Evolutionary conservation across 2,888 invertebrate species (phyloP), one percentile per base, ranked within the genome.

Genomic region (Lithophane socia): DNA sequence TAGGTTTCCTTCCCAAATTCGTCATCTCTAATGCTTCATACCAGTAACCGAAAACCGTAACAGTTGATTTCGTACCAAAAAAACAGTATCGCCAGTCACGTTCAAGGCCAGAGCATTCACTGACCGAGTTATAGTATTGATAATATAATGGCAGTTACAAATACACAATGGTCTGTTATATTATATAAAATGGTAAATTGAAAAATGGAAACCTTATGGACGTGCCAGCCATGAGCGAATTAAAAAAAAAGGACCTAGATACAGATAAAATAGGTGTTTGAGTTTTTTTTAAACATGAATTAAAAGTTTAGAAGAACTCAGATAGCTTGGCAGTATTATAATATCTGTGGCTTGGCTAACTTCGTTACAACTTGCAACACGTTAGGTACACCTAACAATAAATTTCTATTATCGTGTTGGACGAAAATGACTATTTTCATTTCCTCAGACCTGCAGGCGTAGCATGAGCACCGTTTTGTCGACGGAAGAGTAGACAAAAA

Each of bases 71-170:
- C 21, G 44, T 70, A 68, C 80, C 71, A 89, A 92, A 91, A 92
- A 92, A 89, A 88, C 80, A 29, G 80, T 80, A 77, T 44, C 77
- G 87, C 74, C 88, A 92, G 91, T 93, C 94, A 94, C 91, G 94
- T 92, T 94, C 94, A 94, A 94, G 94, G 94, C 78, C 91, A 85
- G 73, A 80, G 91, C 94, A 94, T 93, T 94, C 93, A 90, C 94
- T 93, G 93, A 92, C 93, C 93, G 92, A 92, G 88, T 86, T 93
- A 90, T 85, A 81, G 85, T 88, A 89, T 89, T 85, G 87, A 78
- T 87, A 88, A 71, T 83, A 78, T 86, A 87, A 83, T 83, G 80
- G 71, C 68, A 80, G 83, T 79, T 77, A 73, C 66, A 49, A 61
- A 72, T 74, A 76, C 65, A 76, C 52, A 68, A 85, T 75, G 56